Conservation (phyloP, 2,113 vertebrate genomes). For the Rhadina sibilatrix region DNA sequence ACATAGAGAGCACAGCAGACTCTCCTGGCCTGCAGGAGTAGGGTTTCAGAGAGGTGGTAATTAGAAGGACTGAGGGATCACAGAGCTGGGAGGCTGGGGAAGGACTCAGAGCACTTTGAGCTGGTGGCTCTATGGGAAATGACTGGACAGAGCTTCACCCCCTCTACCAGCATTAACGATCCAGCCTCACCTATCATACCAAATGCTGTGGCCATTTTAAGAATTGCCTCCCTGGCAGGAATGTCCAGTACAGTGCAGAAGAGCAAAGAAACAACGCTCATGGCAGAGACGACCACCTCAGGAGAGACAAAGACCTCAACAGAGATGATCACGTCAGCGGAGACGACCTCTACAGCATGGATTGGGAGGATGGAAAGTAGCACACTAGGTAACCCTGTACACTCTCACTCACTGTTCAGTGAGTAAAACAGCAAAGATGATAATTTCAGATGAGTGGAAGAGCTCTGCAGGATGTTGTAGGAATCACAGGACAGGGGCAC, state of each 20-base stretch:
- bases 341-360: too few relatives aligned
- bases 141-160: background rate
- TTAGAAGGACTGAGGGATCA: background rate
- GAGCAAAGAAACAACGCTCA: background rate
- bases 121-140: background rate
- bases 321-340: too few relatives aligned
- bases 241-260: too few relatives aligned
- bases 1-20: background rate
- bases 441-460: background rate
- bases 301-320: too few relatives aligned
- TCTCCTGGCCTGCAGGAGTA: background rate
- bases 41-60: background rate
- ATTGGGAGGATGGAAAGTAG: too few relatives aligned
- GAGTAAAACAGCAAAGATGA: background rate
- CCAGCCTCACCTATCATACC: background rate
- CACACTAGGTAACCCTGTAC: too few relatives aligned
- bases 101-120: background rate
- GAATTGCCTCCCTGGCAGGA: background rate
- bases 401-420: too few relatives aligned
- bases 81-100: too few relatives aligned
- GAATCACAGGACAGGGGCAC: background rate
- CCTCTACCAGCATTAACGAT: rapidly evolving
- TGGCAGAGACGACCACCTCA: too few relatives aligned
- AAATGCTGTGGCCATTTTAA: background rate
- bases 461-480: rapidly evolving